These are phyloP conservation scores for Tromatobia lineatoria DNA, from an alignment of 2,888 invertebrate species.

Conservation along the genomic window DNA sequence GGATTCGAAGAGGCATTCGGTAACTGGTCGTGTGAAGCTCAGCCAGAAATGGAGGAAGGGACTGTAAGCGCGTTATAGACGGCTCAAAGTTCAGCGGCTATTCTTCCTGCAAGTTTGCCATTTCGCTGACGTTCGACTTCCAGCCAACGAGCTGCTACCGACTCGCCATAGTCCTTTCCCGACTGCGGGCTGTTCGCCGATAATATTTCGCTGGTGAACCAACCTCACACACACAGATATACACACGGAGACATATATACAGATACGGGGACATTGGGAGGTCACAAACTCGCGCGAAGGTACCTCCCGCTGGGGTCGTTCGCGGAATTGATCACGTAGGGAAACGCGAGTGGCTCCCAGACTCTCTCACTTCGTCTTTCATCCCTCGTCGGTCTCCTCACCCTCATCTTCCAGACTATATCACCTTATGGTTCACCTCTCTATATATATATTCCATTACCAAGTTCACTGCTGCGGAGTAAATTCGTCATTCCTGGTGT, in stretches of 20 bases:
- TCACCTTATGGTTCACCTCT: background rate
- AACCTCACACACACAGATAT: slow-evolving; percentile 8
- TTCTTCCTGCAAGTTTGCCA: slow-evolving; percentile 71
- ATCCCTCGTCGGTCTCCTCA: slow-evolving; percentile 11
- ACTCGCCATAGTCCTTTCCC: slow-evolving; percentile 22
- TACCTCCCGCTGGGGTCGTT: slow-evolving; percentile 69
- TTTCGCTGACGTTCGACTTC: slow-evolving; percentile 72
- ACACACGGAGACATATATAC: background rate
- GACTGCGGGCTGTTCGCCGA: slow-evolving; percentile 56
- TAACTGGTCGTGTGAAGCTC: background rate
- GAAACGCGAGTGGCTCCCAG: slow-evolving; percentile 57
- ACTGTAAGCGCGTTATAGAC: slow-evolving; percentile 66
- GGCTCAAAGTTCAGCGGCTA: slow-evolving; percentile 72
- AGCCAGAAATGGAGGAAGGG: slow-evolving; percentile 16
- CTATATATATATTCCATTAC: slow-evolving; percentile 37
- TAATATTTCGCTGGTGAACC: slow-evolving; percentile 69
- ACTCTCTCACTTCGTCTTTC: slow-evolving; percentile 49
- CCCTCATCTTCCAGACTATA: slow-evolving; percentile 16
- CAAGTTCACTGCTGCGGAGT: background rate
- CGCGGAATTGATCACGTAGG: slow-evolving; percentile 70
- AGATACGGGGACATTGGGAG: slow-evolving; percentile 31
- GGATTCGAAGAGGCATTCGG: slow-evolving; percentile 33
- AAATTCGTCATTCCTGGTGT: slow-evolving; percentile 6
- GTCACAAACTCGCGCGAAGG: slow-evolving; percentile 64
- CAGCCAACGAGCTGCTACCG: slow-evolving; percentile 36